phyloP scores from a whole-genome alignment of 2,888 invertebrate genomes.

The Dryomyza anilis region DNA sequence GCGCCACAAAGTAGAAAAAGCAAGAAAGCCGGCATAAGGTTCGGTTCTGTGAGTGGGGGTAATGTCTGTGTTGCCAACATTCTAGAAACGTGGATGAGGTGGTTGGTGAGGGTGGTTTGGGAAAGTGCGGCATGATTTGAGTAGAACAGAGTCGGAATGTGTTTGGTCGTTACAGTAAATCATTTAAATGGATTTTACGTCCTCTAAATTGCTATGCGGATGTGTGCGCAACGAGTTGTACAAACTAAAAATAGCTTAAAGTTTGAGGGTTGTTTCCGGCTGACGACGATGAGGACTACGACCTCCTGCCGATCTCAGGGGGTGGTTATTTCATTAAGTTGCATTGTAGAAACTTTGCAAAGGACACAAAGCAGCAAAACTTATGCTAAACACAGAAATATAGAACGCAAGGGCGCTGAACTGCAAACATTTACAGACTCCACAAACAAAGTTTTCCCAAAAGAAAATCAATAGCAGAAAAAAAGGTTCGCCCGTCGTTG shows the following conservation, averaged over 20 bases:
- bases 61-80: too few relatives aligned
- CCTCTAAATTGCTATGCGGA: slow-evolving; percentile 7
- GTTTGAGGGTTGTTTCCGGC: slow-evolving; percentile 5
- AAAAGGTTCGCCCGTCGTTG: too few relatives aligned
- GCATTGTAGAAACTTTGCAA: too few relatives aligned
- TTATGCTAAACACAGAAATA: not conserved
- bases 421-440: not conserved
- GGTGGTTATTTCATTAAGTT: too few relatives aligned
- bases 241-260: slow-evolving; percentile 7
- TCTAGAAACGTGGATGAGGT: too few relatives aligned
- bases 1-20: not conserved
- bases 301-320: too few relatives aligned
- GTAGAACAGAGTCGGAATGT: slow-evolving; percentile 9
- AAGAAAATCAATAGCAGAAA: too few relatives aligned
- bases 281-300: too few relatives aligned
- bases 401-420: not conserved
- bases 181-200: slow-evolving; percentile 53
- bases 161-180: slow-evolving; percentile 55
- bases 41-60: too few relatives aligned
- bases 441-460: too few relatives aligned
- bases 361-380: not conserved
- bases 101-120: too few relatives aligned
- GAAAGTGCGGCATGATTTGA: not conserved
- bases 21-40: too few relatives aligned
- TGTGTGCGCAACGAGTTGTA: not conserved